A percentile compares a stretch with the other conserved stretches of the same genome.
These are phyloP conservation scores for Caenorhabditis plicata DNA, from an alignment of 2,888 invertebrate genomes.

Conservation along the genomic window DNA sequence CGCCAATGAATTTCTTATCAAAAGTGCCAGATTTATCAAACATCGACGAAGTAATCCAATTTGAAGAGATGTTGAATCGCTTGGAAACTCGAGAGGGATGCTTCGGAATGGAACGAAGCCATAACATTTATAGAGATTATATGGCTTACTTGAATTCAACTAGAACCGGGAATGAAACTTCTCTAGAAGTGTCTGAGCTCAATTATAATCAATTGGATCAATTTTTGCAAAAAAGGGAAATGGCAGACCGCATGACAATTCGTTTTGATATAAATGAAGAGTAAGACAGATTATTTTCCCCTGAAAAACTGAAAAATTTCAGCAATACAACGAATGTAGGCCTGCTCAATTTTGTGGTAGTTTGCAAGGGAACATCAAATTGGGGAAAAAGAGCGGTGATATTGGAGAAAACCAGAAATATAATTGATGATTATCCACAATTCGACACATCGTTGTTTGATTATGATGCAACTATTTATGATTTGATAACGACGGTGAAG, in stretches of 20 bases:
- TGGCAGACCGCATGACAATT: conserved; percentile 44
- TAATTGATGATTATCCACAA: conserved; percentile 51
- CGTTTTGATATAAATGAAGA: conserved; percentile 30
- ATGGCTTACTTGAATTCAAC: too few species aligned
- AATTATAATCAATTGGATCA: conserved; percentile 23
- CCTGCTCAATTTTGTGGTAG: conserved; percentile 50
- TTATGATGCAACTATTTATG: conserved; percentile 63
- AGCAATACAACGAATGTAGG: conserved; percentile 41
- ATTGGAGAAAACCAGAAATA: conserved; percentile 42
- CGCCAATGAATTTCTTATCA: conserved; percentile 56
- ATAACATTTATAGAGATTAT: conserved; percentile 49
- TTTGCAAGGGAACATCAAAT: conserved; percentile 36
- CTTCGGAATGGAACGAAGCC: conserved; percentile 34
- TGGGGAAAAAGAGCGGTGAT: conserved; percentile 52
- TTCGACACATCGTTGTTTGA: conserved; percentile 57
- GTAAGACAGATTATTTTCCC: not conserved
- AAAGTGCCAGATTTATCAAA: conserved; percentile 46
- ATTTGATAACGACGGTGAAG: conserved; percentile 59
- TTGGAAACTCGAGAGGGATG: conserved; percentile 45
- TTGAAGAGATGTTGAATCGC: conserved; percentile 38
- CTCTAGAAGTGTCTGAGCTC: too few species aligned
- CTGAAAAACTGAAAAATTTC: conserved; percentile 1
- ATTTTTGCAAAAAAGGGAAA: conserved; percentile 33
- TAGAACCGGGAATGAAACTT: too few species aligned
- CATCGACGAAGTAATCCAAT: conserved; percentile 24